Conservation (phyloP, 2,888 invertebrate species). For the Agonopterix heracliana region DNA sequence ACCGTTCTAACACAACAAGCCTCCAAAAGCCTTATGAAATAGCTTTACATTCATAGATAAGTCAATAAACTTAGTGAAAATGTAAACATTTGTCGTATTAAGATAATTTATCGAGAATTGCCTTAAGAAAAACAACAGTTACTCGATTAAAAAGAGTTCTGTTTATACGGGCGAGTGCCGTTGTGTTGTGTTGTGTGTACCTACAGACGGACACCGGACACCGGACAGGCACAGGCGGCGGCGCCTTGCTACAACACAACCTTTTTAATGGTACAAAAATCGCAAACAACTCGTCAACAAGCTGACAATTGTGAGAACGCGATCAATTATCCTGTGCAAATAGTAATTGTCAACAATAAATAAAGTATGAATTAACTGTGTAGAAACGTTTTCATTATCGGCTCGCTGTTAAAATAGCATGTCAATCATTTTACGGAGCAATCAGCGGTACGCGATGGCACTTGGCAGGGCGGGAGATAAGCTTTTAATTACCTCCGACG, state of each 20-base stretch:
- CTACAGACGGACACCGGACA: background rate
- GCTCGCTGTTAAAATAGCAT: slow-evolving; percentile 60
- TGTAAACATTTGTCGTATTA: slow-evolving; percentile 62
- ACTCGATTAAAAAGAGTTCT: slow-evolving; percentile 37
- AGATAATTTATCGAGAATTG: slow-evolving; percentile 51
- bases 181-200: slow-evolving; percentile 10
- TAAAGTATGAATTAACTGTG: slow-evolving; percentile 59
- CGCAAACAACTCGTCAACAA: slow-evolving; percentile 56
- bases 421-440: slow-evolving; percentile 72
- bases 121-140: slow-evolving; percentile 35
- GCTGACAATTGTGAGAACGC: slow-evolving; percentile 74
- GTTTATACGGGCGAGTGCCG: slow-evolving; percentile 33
- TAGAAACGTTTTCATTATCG: slow-evolving; percentile 68
- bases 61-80: slow-evolving; percentile 48
- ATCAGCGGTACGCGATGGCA: slow-evolving; percentile 56
- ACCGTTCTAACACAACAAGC: slow-evolving; percentile 43
- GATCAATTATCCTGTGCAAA: slow-evolving; percentile 72
- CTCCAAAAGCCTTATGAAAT: slow-evolving; percentile 40
- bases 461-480: slow-evolving; percentile 56
- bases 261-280: slow-evolving; percentile 57
- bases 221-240: slow-evolving; percentile 22
- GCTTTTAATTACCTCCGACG: slow-evolving; percentile 71
- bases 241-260: slow-evolving; percentile 42
- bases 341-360: slow-evolving; percentile 70
- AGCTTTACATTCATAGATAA: slow-evolving; percentile 31